Evolutionary conservation across 2,888 invertebrate genomes (phyloP).

Genomic region (Drosophila multiciliata): DNA sequence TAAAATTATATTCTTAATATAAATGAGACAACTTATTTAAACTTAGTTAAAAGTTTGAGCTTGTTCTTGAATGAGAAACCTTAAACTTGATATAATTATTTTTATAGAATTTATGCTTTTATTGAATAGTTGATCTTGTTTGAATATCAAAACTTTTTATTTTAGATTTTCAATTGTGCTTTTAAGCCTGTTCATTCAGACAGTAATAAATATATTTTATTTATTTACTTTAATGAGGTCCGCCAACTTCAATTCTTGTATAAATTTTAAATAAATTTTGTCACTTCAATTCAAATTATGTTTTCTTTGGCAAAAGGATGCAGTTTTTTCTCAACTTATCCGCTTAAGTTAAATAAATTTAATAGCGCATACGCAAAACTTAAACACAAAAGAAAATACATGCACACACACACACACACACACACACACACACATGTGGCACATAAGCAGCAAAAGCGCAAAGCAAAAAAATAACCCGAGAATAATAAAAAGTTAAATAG

Average conservation of each 20-base stretch:
- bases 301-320: neutral
- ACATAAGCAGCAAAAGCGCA: conserved; percentile 26
- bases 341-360: conserved; percentile 58
- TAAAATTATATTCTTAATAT: too few species aligned
- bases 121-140: too few species aligned
- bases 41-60: too few species aligned
- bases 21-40: too few species aligned
- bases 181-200: neutral
- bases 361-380: conserved; percentile 53
- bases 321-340: conserved; percentile 12
- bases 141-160: too few species aligned
- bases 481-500: conserved; percentile 73
- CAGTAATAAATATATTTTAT: neutral
- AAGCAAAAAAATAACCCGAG: conserved; percentile 36
- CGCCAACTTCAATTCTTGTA: neutral
- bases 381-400: conserved; percentile 20
- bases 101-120: too few species aligned
- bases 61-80: too few species aligned
- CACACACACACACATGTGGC: conserved; percentile 6
- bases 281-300: neutral
- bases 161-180: too few species aligned
- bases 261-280: neutral
- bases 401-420: conserved; percentile 12
- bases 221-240: too few species aligned
- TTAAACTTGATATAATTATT: too few species aligned